Conservation (phyloP, 2,888 invertebrate genomes). For the Mylabris sibirica region DNA sequence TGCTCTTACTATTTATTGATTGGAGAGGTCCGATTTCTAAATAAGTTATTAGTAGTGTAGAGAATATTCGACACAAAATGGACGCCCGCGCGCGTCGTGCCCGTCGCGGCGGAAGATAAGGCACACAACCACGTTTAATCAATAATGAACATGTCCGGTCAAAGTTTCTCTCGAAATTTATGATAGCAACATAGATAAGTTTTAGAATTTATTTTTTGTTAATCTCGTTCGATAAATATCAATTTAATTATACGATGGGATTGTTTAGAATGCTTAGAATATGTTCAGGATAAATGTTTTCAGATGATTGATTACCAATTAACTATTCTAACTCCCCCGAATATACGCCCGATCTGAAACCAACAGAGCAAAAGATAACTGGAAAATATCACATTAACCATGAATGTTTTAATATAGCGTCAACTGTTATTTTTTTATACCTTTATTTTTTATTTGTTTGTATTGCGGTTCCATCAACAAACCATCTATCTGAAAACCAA, state of each 20-base stretch:
- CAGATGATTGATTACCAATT: conserved; percentile 33
- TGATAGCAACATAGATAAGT: conserved; percentile 37
- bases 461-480: background rate
- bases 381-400: conserved; percentile 7
- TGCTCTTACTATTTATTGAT: background rate
- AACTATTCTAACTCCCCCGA: conserved; percentile 16
- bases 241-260: background rate
- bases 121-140: conserved; percentile 58
- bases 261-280: conserved; percentile 2
- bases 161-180: conserved; percentile 49
- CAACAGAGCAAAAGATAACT: conserved; percentile 6
- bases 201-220: conserved; percentile 21
- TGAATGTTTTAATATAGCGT: background rate
- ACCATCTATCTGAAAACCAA: background rate
- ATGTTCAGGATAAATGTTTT: conserved; percentile 10
- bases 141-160: conserved; percentile 60
- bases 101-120: conserved; percentile 60
- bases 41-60: background rate
- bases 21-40: background rate
- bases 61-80: conserved; percentile 50
- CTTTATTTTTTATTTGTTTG: background rate
- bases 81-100: conserved; percentile 52
- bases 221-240: background rate
- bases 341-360: conserved; percentile 7
- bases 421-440: background rate